These are phyloP conservation scores for Xylophagus ater DNA, from an alignment of 2,888 invertebrate species.

Conservation along the genomic window DNA sequence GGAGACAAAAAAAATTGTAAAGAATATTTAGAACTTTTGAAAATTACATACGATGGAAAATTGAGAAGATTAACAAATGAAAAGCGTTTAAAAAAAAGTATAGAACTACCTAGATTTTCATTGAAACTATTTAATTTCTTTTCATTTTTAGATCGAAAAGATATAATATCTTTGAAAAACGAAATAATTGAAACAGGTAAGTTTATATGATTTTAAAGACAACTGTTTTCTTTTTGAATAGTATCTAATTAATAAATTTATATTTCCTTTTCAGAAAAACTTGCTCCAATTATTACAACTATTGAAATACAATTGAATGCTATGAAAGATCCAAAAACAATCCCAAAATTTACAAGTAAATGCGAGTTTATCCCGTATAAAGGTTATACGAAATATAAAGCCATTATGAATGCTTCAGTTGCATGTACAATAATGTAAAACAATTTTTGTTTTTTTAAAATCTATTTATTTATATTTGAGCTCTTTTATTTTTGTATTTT, in stretches of 20 bases:
- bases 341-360: not conserved
- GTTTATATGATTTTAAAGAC: not conserved
- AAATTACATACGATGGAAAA: not conserved
- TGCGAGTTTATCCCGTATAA: not conserved
- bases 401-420: constrained; percentile 7
- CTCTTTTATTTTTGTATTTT: not conserved
- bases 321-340: not conserved
- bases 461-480: not conserved
- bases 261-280: not conserved
- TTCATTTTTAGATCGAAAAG: not conserved
- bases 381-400: constrained; percentile 4
- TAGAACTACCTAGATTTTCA: not conserved
- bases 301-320: not conserved
- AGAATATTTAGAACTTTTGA: constrained; percentile 4
- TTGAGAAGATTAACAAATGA: not conserved
- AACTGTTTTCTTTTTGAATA: no score
- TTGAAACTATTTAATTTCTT: not conserved
- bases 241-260: no score
- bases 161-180: no score
- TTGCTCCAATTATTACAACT: not conserved
- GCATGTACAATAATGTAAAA: constrained; percentile 10
- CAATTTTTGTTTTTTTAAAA: not conserved
- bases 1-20: constrained; percentile 1
- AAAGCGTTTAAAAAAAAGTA: not conserved
- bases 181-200: not conserved